Evolutionary conservation across 2,888 invertebrate species (phyloP).

Genomic region (Epinotia ramella): DNA sequence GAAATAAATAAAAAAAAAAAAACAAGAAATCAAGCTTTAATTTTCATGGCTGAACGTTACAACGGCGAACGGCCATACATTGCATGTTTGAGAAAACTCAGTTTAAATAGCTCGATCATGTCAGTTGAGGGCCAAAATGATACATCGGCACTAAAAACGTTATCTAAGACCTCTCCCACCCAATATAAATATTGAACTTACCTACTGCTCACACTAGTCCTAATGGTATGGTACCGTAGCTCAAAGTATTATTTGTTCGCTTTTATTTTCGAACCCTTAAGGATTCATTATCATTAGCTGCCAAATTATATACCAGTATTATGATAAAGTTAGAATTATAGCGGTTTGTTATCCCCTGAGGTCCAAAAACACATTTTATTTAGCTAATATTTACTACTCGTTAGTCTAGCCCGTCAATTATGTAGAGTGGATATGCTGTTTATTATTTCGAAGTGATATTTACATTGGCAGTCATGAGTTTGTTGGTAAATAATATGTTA

Average conservation of each 20-base stretch:
- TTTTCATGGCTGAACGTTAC: too few species aligned
- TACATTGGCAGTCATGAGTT: not conserved
- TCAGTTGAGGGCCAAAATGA: not conserved
- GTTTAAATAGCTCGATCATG: too few species aligned
- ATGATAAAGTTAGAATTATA: not conserved
- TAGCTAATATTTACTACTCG: not conserved
- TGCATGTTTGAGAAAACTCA: too few species aligned
- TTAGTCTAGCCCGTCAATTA: too few species aligned
- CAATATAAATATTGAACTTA: slow-evolving; percentile 1
- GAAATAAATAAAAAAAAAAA: too few species aligned
- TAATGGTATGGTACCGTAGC: not conserved
- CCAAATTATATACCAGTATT: not conserved
- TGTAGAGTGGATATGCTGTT: not conserved
- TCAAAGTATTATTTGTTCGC: not conserved
- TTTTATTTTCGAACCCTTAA: slow-evolving; percentile 3
- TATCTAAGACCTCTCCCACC: not conserved
- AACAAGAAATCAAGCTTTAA: too few species aligned
- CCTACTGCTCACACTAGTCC: not conserved
- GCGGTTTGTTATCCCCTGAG: slow-evolving; percentile 14
- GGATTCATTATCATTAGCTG: slow-evolving; percentile 8
- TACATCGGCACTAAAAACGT: slow-evolving; percentile 1
- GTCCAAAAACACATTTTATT: not conserved
- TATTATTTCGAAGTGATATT: not conserved
- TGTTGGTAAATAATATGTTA: not conserved
- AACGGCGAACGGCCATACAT: too few species aligned